phyloP scores from a whole-genome alignment of 1,140 invertebrate genomes.

The Eurosta solidaginis region DNA sequence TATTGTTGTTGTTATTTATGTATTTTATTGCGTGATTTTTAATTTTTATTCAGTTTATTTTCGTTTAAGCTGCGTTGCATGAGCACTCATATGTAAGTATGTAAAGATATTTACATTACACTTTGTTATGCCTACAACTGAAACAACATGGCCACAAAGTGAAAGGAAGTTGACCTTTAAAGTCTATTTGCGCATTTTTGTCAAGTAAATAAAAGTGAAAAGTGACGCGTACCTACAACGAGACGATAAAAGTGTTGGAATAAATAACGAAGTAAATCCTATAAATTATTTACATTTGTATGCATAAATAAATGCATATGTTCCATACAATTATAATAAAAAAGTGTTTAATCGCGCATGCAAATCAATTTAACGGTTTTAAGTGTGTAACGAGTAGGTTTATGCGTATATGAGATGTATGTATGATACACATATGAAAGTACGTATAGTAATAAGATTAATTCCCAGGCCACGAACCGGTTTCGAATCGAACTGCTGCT shows the following conservation, averaged over 20 bases:
- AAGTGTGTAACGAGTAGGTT: too few relatives aligned
- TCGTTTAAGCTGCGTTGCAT: too few relatives aligned
- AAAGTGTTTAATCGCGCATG: too few relatives aligned
- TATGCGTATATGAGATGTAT: too few relatives aligned
- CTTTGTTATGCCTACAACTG: neutral
- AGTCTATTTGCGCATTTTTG: neutral
- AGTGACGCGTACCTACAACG: neutral
- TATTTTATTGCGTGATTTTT: neutral
- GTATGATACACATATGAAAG: too few relatives aligned
- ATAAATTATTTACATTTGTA: neutral
- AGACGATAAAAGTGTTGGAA: neutral
- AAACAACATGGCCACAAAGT: neutral
- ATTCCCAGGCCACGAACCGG: too few relatives aligned
- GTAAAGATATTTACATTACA: too few relatives aligned
- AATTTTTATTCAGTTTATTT: neutral
- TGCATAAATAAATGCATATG: neutral
- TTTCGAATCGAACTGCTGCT: too few relatives aligned
- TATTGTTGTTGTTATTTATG: neutral
- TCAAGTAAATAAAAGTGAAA: neutral
- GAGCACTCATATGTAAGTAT: too few relatives aligned
- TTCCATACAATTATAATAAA: too few relatives aligned
- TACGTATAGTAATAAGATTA: too few relatives aligned
- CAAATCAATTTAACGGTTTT: too few relatives aligned
- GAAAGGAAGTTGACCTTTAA: constrained; percentile 11
- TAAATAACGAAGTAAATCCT: neutral